These are phyloP conservation scores for Blastomussa wellsi DNA, from an alignment of 92 coral and sea anemone species.

Conservation along the genomic window DNA sequence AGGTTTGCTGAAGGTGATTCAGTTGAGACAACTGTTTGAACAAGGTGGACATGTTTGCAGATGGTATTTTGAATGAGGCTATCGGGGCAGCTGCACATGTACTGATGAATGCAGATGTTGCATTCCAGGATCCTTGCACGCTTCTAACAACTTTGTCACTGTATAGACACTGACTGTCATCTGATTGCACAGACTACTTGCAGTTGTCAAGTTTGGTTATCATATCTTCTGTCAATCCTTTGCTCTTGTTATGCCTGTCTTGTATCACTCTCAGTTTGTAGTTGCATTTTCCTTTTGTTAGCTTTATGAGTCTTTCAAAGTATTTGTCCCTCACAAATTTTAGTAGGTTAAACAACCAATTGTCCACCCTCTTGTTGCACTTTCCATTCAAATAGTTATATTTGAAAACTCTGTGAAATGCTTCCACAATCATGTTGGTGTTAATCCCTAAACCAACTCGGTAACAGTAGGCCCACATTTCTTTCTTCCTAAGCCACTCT, in stretches of 20 bases:
- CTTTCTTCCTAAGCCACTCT: conserved; percentile 58
- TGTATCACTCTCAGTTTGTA: conserved; percentile 41
- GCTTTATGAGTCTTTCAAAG: conserved; percentile 60
- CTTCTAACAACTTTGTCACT: conserved; percentile 12
- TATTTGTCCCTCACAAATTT: conserved; percentile 57
- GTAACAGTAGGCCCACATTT: conserved; percentile 65
- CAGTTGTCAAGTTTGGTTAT: conserved; percentile 20
- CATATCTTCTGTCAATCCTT: conserved; percentile 25
- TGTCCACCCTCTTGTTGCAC: conserved; percentile 65
- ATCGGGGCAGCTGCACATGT: conserved; percentile 54
- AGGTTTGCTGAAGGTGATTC: conserved; percentile 20
- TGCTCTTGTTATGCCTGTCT: conserved; percentile 56
- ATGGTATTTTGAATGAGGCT: conserved; percentile 45
- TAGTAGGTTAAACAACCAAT: conserved; percentile 53
- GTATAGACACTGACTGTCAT: conserved; percentile 24
- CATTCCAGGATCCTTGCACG: conserved; percentile 33
- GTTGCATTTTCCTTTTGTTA: conserved; percentile 61
- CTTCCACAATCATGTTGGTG: conserved; percentile 72
- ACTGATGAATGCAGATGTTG: conserved; percentile 47
- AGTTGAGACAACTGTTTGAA: conserved; percentile 26
- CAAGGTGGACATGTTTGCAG: conserved; percentile 58
- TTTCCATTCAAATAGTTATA: conserved; percentile 67
- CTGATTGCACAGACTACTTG: conserved; percentile 41
- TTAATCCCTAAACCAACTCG: conserved; percentile 66
- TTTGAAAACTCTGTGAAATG: conserved; percentile 72